phyloP scores from a whole-genome alignment of 2,797 vertebrate species.

The Todus mexicanus region DNA sequence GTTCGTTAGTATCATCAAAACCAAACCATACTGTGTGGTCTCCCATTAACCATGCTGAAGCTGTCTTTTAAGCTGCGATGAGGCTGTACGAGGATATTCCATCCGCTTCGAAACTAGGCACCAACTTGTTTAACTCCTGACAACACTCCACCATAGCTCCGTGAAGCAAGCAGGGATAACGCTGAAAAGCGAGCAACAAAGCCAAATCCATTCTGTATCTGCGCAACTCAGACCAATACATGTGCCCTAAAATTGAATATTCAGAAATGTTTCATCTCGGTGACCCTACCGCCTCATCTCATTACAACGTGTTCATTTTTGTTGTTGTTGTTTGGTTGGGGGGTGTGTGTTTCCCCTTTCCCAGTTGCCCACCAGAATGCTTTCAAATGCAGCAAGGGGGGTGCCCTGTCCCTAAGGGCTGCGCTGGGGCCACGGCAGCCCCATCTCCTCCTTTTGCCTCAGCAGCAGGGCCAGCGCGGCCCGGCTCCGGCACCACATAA shows the following conservation, averaged over 20 bases:
- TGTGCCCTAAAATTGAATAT: not conserved
- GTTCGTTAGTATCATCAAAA: not conserved
- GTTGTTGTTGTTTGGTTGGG: not conserved
- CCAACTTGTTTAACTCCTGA: not conserved
- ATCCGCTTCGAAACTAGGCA: not conserved
- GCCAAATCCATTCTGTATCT: not conserved
- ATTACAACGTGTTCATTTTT: not conserved
- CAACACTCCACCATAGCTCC: not conserved
- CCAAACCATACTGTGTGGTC: accelerated
- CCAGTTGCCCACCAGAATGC: not conserved
- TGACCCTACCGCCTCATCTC: not conserved
- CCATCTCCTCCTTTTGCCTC: not conserved
- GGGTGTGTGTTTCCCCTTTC: too few relatives aligned
- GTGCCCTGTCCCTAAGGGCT: too few relatives aligned
- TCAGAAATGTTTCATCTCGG: not conserved
- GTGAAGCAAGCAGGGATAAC: not conserved
- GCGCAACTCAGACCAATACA: not conserved
- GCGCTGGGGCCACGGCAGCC: not conserved
- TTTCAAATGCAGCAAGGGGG: not conserved
- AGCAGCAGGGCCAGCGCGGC: not conserved
- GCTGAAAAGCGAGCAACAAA: not conserved
- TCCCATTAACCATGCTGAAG: not conserved
- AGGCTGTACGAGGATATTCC: not conserved
- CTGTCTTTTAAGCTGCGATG: not conserved
- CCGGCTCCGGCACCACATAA: not conserved